Evolutionary conservation across 2,113 vertebrate species (phyloP).

Genomic region (Cryptomyrus ogoouensis): DNA sequence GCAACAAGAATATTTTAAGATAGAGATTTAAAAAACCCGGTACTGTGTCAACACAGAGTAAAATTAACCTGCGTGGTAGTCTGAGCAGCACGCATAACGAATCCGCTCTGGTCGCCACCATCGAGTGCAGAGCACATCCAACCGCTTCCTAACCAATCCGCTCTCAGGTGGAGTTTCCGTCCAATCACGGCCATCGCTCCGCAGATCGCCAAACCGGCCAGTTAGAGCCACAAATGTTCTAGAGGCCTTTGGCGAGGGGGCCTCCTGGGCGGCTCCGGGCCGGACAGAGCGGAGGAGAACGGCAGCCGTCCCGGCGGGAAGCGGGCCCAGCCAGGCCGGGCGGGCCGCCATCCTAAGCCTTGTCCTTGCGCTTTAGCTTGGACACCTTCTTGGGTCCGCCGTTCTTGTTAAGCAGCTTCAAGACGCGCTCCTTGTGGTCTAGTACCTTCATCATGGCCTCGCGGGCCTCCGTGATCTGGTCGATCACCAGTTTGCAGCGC

Average conservation of each 20-base stretch:
- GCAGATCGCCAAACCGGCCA: neutral
- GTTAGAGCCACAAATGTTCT: neutral
- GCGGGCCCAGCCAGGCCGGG: neutral
- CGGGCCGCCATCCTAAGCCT: slow-evolving; percentile 57
- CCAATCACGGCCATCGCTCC: neutral
- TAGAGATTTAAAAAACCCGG: neutral
- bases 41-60: neutral
- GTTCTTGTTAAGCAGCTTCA: slow-evolving; percentile 98
- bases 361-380: slow-evolving; percentile 94
- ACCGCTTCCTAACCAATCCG: neutral
- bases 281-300: neutral
- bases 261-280: neutral
- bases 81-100: neutral
- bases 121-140: neutral
- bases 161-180: neutral
- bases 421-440: slow-evolving; percentile 94
- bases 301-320: neutral
- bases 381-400: slow-evolving; percentile 89
- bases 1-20: slow-evolving; percentile 3
- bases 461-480: slow-evolving; percentile 95
- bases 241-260: neutral
- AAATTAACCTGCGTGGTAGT: neutral
- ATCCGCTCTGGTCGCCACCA: neutral
- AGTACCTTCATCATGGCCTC: slow-evolving; percentile 99
- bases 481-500: slow-evolving; percentile 98